These are phyloP conservation scores for Gracilinanus agilis DNA, from an alignment of 2,113 vertebrate genomes.

Conservation along the genomic window DNA sequence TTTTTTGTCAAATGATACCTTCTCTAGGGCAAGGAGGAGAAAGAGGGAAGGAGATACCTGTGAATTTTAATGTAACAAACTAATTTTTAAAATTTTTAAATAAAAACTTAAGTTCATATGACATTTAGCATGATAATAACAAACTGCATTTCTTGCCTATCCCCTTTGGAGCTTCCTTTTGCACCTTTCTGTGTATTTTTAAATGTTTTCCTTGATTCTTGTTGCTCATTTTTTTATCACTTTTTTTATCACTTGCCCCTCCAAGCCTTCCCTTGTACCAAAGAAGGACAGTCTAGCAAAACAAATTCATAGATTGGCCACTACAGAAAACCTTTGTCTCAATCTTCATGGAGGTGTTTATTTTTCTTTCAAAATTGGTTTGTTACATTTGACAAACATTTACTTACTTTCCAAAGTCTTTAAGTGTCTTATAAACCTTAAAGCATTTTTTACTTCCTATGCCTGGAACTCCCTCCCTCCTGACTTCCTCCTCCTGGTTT, in stretches of 20 bases:
- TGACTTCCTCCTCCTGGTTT: neutral
- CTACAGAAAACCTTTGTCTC: neutral
- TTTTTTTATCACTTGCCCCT: neutral
- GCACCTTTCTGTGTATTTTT: neutral
- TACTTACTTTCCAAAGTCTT: neutral
- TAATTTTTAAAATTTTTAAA: no score
- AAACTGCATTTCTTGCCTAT: neutral
- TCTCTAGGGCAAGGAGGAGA: no score
- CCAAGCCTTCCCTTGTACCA: neutral
- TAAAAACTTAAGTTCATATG: neutral
- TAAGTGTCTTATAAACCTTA: neutral
- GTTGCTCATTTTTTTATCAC: neutral
- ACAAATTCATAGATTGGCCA: neutral
- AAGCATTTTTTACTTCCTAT: neutral
- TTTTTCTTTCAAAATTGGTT: neutral
- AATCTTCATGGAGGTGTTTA: neutral
- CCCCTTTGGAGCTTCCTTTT: neutral
- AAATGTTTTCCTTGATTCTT: neutral
- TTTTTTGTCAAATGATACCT: no score
- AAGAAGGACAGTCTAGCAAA: neutral
- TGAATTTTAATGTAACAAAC: no score
- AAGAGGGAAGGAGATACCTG: no score
- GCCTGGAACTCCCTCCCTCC: neutral
- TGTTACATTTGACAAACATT: neutral
- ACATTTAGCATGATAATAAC: neutral